Percentiles rank a stretch among this genome's conserved stretches.
Conservation (phyloP, 2,888 invertebrate species). For the Temnothorax rugatulus region DNA sequence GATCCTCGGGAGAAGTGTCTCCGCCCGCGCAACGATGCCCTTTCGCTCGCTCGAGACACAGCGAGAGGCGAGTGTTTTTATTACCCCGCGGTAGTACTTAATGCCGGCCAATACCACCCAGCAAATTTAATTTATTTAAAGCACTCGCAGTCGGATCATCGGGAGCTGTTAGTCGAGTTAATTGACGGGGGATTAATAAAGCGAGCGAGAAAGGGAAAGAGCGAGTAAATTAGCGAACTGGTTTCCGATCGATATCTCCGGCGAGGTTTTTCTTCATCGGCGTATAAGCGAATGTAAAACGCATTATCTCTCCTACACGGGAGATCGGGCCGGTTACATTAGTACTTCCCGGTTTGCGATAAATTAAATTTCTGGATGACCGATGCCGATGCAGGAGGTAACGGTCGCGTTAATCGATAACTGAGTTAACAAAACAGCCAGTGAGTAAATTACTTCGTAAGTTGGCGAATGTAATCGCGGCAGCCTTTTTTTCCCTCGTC, state of each 20-base stretch:
- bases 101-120: constrained; percentile 45
- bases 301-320: constrained; percentile 14
- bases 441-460: constrained; percentile 33
- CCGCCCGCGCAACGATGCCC: constrained; percentile 49
- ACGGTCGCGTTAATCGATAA: constrained; percentile 34
- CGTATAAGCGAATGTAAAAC: constrained; percentile 30
- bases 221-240: constrained; percentile 59
- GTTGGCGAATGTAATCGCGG: background rate
- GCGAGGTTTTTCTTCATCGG: constrained; percentile 40
- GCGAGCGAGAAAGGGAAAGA: constrained; percentile 44
- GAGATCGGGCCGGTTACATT: constrained; percentile 27
- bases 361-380: constrained; percentile 49
- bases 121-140: constrained; percentile 58
- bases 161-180: constrained; percentile 55
- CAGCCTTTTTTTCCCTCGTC: background rate
- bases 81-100: constrained; percentile 51
- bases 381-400: constrained; percentile 24
- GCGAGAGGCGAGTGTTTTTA: constrained; percentile 40
- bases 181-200: constrained; percentile 54
- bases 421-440: constrained; percentile 25
- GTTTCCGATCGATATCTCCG: constrained; percentile 53
- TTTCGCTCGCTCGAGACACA: constrained; percentile 8
- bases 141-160: constrained; percentile 52
- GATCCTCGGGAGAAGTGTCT: constrained; percentile 66
- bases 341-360: constrained; percentile 22